These are phyloP conservation scores for Myotis davidii DNA, from an alignment of 2,113 vertebrate genomes.

Conservation along the genomic window DNA sequence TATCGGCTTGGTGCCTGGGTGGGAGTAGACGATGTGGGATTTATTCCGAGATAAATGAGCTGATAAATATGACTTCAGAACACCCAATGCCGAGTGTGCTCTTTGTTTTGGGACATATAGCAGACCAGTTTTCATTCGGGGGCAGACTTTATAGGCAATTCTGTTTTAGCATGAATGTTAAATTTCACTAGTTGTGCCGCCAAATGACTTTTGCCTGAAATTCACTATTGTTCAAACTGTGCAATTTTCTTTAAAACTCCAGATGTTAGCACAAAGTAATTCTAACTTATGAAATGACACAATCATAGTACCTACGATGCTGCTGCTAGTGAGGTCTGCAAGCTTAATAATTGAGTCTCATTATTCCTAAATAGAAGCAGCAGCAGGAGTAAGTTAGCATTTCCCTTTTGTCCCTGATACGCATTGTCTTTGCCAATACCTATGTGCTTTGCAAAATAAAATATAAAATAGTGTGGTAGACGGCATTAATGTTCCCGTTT, in stretches of 20 bases:
- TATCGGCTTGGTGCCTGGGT: background rate
- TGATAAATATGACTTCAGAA: background rate
- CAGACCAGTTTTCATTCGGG: background rate
- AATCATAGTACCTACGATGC: background rate
- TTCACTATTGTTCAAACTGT: slow-evolving; percentile 32
- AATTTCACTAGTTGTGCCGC: background rate
- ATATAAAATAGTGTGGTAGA: background rate
- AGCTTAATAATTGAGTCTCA: background rate
- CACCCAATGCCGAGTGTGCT: background rate
- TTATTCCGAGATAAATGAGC: background rate
- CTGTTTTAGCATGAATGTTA: slow-evolving; percentile 16
- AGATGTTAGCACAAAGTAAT: slow-evolving; percentile 24
- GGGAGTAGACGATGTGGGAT: background rate
- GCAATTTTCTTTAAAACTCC: slow-evolving; percentile 32
- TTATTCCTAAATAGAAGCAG: background rate
- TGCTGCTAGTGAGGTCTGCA: background rate
- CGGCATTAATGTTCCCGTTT: background rate
- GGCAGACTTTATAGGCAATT: background rate
- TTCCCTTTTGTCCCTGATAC: background rate
- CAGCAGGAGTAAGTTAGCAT: background rate
- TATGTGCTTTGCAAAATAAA: background rate
- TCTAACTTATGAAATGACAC: background rate
- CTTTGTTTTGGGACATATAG: background rate
- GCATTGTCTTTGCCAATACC: background rate
- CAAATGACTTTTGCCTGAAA: slow-evolving; percentile 19